Conservation (phyloP, 2,113 vertebrate species). For the Ibidorhyncha struthersii region DNA sequence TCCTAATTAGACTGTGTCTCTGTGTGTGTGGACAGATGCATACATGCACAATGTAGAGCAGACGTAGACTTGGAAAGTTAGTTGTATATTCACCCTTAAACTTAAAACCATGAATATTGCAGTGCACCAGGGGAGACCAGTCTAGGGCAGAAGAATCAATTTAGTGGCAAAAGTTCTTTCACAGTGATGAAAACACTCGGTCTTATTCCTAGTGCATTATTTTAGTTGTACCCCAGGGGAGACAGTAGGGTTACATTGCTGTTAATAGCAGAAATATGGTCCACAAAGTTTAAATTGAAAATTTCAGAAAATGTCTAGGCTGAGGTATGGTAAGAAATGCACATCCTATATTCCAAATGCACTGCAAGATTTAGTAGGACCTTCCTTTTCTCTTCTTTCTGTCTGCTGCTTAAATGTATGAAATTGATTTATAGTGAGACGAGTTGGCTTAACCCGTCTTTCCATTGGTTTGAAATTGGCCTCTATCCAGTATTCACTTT, state of each 20-base stretch:
- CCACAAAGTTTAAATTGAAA: background rate
- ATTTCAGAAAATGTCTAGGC: background rate
- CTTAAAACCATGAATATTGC: background rate
- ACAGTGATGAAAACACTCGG: background rate
- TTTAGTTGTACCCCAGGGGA: background rate
- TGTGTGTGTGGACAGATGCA: background rate
- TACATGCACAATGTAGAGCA: background rate
- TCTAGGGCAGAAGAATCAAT: background rate
- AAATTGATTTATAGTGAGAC: background rate
- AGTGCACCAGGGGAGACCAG: background rate
- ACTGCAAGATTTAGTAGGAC: background rate
- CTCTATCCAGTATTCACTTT: background rate
- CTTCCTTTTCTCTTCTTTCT: background rate
- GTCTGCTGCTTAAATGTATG: background rate
- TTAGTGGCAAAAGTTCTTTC: background rate
- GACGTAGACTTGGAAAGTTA: background rate
- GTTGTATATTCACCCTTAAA: background rate
- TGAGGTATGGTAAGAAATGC: background rate
- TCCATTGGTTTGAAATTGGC: background rate
- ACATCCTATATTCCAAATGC: background rate
- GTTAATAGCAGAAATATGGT: background rate
- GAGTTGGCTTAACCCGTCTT: background rate
- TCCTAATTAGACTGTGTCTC: background rate
- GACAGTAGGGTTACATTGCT: background rate
- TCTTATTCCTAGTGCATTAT: background rate